Conservation (phyloP, 1,140 invertebrate genomes). For the Manduca sexta region DNA sequence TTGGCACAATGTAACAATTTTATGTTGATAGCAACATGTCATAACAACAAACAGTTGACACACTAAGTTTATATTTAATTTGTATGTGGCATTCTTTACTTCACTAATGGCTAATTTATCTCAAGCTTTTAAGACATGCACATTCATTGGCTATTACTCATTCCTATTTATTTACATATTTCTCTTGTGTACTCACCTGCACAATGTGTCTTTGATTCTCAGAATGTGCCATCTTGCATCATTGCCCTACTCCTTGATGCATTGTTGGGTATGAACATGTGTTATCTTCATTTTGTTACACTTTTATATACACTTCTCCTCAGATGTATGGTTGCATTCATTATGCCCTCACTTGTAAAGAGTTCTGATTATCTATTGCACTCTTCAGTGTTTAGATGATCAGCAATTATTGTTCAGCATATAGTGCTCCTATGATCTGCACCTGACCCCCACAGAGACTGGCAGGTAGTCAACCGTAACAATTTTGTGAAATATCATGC, state of each 20-base stretch:
- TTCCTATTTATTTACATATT: no score
- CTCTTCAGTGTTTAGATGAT: neutral
- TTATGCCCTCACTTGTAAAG: constrained; percentile 6
- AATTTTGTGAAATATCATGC: constrained; percentile 40
- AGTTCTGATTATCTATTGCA: neutral
- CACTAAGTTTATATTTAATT: no score
- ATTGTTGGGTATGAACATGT: constrained; percentile 13
- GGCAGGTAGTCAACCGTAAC: constrained; percentile 56
- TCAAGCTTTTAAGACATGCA: no score
- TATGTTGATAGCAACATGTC: no score
- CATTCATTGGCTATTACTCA: no score
- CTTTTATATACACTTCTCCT: constrained; percentile 13
- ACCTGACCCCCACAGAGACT: constrained; percentile 38
- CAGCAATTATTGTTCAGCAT: neutral
- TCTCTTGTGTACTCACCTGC: constrained; percentile 48
- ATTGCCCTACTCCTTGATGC: constrained; percentile 49
- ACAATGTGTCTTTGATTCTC: constrained; percentile 76
- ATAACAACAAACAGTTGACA: no score
- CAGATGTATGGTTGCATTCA: constrained; percentile 19
- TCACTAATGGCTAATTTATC: no score
- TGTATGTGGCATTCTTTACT: no score
- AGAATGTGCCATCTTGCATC: constrained; percentile 70
- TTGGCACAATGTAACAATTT: no score
- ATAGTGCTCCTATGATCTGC: constrained; percentile 6
- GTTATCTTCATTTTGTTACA: constrained; percentile 20